A percentile compares a stretch with the other conserved stretches of the same genome.
These are phyloP conservation scores for Melanargia galathea DNA, from an alignment of 2,888 invertebrate genomes.

Conservation along the genomic window DNA sequence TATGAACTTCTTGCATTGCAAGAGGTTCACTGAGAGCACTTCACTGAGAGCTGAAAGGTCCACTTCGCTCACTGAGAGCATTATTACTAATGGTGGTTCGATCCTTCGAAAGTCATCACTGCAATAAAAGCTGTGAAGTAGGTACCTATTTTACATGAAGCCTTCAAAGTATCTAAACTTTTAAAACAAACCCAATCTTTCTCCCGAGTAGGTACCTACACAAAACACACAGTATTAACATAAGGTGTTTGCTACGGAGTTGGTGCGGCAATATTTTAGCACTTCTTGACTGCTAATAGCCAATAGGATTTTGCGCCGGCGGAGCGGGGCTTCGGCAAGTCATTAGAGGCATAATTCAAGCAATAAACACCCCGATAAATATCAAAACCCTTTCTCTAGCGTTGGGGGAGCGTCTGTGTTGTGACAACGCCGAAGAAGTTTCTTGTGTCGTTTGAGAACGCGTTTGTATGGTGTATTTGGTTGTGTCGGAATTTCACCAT, in stretches of 20 bases:
- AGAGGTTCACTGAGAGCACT: no score
- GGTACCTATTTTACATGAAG: no score
- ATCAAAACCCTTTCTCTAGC: conserved; percentile 74
- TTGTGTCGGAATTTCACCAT: neutral
- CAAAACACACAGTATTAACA: conserved; percentile 29
- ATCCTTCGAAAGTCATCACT: no score
- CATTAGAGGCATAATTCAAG: conserved; percentile 82
- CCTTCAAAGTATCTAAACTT: neutral
- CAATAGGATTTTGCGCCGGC: conserved; percentile 79
- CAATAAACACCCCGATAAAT: conserved; percentile 81
- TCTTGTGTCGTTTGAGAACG: conserved; percentile 21
- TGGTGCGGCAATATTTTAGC: conserved; percentile 63
- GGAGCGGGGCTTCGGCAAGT: conserved; percentile 72
- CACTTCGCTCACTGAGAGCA: no score
- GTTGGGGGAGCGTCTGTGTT: conserved; percentile 49
- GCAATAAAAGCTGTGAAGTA: no score
- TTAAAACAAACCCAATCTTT: neutral
- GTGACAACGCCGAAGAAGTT: conserved; percentile 38
- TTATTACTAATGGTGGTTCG: no score
- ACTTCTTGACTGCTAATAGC: conserved; percentile 78
- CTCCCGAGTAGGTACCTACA: conserved; percentile 3
- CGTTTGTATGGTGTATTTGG: conserved; percentile 3
- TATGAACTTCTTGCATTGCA: no score
- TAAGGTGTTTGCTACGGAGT: conserved; percentile 32
- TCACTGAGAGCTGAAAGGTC: no score